Base-by-base conservation (phyloP, 2,797 vertebrate genomes). In the Notolepis coatsorum region DNA sequence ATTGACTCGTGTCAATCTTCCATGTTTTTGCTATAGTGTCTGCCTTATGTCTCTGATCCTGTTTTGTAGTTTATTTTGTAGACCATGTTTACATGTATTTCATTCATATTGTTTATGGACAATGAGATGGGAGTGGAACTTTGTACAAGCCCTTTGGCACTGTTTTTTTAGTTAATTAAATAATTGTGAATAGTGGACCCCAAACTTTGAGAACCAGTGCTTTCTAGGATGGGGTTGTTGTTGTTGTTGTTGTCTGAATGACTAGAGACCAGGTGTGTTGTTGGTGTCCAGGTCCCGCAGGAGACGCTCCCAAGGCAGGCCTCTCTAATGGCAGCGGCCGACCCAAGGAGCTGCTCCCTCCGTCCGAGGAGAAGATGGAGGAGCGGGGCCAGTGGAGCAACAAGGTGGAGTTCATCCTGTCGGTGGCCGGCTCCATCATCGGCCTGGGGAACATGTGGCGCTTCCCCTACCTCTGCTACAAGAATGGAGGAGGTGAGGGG, bases 381-480 rank as follows among this genome's bases (percentile, higher is more conserved):
- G 96, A 97, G 56, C 84, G 97, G 15, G 97, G 92, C 0, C 94
- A 98, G 24, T 98, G 97, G 96, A 93, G 92, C 87, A 98, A 96
- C 89, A 98, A 98, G 82, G 33, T 94, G 63, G 97, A 98, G 84
- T 98, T 97, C 0, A 65, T 98, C 27, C 82, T 97, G 46, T 96
- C 96, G 0, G 95, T 98, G 7, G 96, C 95, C 0, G 96, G 97
- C 46, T 96, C 96, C 84, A 98, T 98, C 79, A 92, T 98, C 0
- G 97, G 96, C 42, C 87, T 98, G 73, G 97, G 96, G 27, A 98
- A 98, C 1, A 94, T 98, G 84, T 98, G 96, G 97, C 91, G 96
- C 61, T 98, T 98, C 84, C 96, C 96, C 4, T 98, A 98, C 79
- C 94, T 98, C 59, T 98, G 96, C 90, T 98, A 97, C 90, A 98